These are phyloP conservation scores for Phymanthus crucifer DNA, from an alignment of 92 coral and sea anemone species.

Conservation along the genomic window DNA sequence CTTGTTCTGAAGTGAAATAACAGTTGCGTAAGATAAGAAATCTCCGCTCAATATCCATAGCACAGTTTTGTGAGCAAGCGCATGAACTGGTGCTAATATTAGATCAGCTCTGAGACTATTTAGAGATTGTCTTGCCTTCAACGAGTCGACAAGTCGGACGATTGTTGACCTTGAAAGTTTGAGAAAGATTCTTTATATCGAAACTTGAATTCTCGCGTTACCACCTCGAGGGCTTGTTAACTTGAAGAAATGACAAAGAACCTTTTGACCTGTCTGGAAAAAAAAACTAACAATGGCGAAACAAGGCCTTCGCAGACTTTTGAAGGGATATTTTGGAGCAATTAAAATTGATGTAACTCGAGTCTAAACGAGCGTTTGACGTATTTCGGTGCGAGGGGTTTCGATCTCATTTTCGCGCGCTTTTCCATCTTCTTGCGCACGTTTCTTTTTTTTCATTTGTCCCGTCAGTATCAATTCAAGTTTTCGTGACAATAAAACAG, in stretches of 20 bases:
- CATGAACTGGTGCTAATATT: not conserved
- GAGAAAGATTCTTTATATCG: not conserved
- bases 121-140: not conserved
- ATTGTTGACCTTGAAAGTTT: not conserved
- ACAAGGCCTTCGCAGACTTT: too few species aligned
- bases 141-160: not conserved
- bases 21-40: not conserved
- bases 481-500: too few species aligned
- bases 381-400: too few species aligned
- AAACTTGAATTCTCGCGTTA: not conserved
- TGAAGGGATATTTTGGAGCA: too few species aligned
- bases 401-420: too few species aligned
- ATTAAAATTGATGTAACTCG: too few species aligned
- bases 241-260: not conserved
- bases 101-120: not conserved
- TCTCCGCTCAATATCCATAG: not conserved
- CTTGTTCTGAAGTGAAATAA: not conserved
- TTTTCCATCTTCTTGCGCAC: too few species aligned
- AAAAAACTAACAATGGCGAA: too few species aligned
- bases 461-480: too few species aligned
- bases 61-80: not conserved
- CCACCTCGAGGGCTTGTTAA: not conserved
- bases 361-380: too few species aligned
- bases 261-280: not conserved
- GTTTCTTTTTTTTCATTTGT: too few species aligned